Percentiles rank a stretch among this genome's conserved stretches.
These are phyloP conservation scores for Aleiodes sp. DNA, from an alignment of 1,140 invertebrate species.

Conservation along the genomic window DNA sequence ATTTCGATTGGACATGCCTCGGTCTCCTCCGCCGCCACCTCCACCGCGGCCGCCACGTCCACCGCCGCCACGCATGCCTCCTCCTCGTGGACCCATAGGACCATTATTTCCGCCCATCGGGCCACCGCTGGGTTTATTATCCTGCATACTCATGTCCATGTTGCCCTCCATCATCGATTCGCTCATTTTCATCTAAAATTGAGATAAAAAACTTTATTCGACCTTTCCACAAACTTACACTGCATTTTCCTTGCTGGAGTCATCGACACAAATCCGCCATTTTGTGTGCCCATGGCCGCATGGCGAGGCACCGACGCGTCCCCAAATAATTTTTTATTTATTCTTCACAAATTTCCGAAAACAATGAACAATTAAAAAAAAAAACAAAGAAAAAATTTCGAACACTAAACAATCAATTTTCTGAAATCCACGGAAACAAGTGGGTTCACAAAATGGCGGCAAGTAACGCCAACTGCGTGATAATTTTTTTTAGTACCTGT, in stretches of 20 bases:
- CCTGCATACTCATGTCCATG: slow-evolving; percentile 44
- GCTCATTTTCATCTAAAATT: slow-evolving; percentile 59
- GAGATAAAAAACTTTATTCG: background rate
- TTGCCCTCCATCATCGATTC: slow-evolving; percentile 54
- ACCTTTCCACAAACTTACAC: slow-evolving; percentile 4
- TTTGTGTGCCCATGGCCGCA: background rate
- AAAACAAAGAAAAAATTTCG: background rate
- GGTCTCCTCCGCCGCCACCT: slow-evolving; percentile 45
- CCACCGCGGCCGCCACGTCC: slow-evolving; percentile 55
- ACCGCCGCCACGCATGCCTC: slow-evolving; percentile 47
- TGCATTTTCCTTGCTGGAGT: background rate
- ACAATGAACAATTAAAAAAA: background rate
- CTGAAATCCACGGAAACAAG: slow-evolving; percentile 12
- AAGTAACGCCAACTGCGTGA: background rate
- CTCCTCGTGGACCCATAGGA: slow-evolving; percentile 41
- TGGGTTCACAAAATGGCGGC: slow-evolving; percentile 12
- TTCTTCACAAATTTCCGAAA: background rate
- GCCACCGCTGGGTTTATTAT: slow-evolving; percentile 33
- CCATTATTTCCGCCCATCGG: slow-evolving; percentile 33
- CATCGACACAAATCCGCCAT: background rate
- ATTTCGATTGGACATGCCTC: slow-evolving; percentile 53
- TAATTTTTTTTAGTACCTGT: slow-evolving; percentile 24
- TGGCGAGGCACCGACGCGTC: background rate
- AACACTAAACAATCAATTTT: no score
- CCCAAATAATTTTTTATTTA: background rate